Evolutionary conservation across 2,888 invertebrate genomes (phyloP).

Genomic region (Euspilapteryx auroguttella): DNA sequence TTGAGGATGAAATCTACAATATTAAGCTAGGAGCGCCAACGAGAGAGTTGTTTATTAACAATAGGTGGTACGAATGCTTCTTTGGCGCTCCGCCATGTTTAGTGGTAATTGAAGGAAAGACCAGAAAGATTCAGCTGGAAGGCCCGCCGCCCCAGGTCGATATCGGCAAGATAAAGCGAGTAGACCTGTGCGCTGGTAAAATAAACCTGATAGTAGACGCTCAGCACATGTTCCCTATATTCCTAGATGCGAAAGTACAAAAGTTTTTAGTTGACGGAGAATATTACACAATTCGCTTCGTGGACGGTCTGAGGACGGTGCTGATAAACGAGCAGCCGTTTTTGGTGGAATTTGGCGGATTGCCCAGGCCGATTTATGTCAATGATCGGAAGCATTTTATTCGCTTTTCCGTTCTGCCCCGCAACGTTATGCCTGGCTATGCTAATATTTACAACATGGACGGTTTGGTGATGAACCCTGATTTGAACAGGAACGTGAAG

Average conservation of each 20-base stretch:
- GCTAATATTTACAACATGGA: slow-evolving; percentile 75
- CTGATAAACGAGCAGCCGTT: slow-evolving; percentile 78
- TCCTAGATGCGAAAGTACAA: slow-evolving; percentile 82
- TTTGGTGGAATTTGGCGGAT: slow-evolving; percentile 79
- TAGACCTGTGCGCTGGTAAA: slow-evolving; percentile 82
- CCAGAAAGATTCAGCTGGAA: slow-evolving; percentile 79
- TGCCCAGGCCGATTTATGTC: slow-evolving; percentile 77
- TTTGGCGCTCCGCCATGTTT: slow-evolving; percentile 87
- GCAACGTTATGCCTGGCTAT: slow-evolving; percentile 71
- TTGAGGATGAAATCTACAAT: slow-evolving; percentile 73
- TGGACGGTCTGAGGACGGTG: slow-evolving; percentile 74
- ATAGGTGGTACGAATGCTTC: slow-evolving; percentile 86
- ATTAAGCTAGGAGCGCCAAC: slow-evolving; percentile 91
- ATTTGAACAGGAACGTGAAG: slow-evolving; percentile 14
- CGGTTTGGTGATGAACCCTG: slow-evolving; percentile 26
- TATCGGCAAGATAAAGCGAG: slow-evolving; percentile 76
- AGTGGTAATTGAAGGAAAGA: slow-evolving; percentile 77
- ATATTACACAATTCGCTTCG: slow-evolving; percentile 77
- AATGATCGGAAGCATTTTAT: slow-evolving; percentile 79
- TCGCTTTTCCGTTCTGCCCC: slow-evolving; percentile 77
- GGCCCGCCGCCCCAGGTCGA: slow-evolving; percentile 94
- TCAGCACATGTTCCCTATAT: slow-evolving; percentile 75
- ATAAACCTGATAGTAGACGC: slow-evolving; percentile 84
- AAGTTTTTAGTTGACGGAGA: slow-evolving; percentile 73
- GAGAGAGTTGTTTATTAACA: slow-evolving; percentile 87